Evolutionary conservation across 1,140 invertebrate species (phyloP).

Genomic region (Medauroidea extradentata): DNA sequence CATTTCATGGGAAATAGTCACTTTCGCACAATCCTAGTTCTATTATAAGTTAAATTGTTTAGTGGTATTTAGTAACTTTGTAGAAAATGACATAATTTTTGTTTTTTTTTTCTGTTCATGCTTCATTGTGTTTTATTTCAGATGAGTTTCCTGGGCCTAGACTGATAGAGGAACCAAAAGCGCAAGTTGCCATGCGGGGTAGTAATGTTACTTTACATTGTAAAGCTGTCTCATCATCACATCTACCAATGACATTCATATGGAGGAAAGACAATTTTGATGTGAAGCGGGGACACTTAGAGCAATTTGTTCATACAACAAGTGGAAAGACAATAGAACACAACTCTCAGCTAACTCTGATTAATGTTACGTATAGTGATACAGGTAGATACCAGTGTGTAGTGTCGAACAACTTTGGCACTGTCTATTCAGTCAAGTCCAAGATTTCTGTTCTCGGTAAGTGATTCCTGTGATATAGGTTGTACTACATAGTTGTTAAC

Average conservation of each 20-base stretch:
- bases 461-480: too few relatives aligned
- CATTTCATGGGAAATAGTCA: too few relatives aligned
- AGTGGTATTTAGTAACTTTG: too few relatives aligned
- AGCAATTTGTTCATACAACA: conserved; percentile 28
- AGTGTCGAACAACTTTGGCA: conserved; percentile 83
- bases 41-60: too few relatives aligned
- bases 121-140: too few relatives aligned
- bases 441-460: conserved; percentile 78
- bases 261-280: conserved; percentile 90
- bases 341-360: conserved; percentile 65
- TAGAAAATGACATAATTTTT: too few relatives aligned
- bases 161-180: conserved; percentile 73
- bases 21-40: too few relatives aligned
- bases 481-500: too few relatives aligned
- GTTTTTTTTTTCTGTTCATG: too few relatives aligned
- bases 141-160: conserved; percentile 80
- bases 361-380: conserved; percentile 67
- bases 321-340: conserved; percentile 29
- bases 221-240: conserved; percentile 60
- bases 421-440: conserved; percentile 82
- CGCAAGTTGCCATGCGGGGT: conserved; percentile 77
- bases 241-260: conserved; percentile 65
- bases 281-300: conserved; percentile 38
- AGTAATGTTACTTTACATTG: conserved; percentile 77
- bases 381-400: conserved; percentile 91